Conservation (phyloP, 2,113 vertebrate genomes). For the Atlantisia rogersi region DNA sequence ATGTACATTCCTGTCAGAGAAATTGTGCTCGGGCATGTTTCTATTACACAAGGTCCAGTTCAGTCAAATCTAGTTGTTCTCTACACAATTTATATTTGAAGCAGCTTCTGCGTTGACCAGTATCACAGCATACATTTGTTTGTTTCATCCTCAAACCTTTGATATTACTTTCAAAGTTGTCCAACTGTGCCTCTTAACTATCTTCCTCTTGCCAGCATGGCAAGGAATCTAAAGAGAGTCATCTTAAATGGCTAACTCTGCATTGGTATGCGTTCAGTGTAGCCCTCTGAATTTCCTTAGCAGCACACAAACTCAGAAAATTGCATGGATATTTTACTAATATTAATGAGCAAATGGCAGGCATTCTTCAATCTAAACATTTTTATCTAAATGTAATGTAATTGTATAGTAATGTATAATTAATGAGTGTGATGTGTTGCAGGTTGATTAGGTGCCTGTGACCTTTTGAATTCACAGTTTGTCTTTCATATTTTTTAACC, state of each 20-base stretch:
- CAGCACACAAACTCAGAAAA: conserved; percentile 15
- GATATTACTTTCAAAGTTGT: conserved; percentile 52
- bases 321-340: conserved; percentile 28
- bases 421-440: conserved; percentile 11
- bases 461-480: conserved; percentile 14
- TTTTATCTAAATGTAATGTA: conserved; percentile 42
- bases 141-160: conserved; percentile 45
- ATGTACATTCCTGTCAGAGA: neutral
- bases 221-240: neutral
- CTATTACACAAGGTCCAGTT: neutral
- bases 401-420: conserved; percentile 28
- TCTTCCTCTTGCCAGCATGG: neutral
- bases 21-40: neutral
- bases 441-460: conserved; percentile 11
- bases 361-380: conserved; percentile 17
- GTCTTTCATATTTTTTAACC: conserved; percentile 4
- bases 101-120: conserved; percentile 21
- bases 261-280: neutral
- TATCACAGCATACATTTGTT: conserved; percentile 39
- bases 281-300: conserved; percentile 16
- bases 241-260: neutral
- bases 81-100: neutral
- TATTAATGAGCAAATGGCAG: conserved; percentile 2
- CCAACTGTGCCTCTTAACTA: conserved; percentile 44
- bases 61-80: neutral